Percentiles rank a stretch among this genome's conserved stretches.
These are phyloP conservation scores for Pluvialis apricaria DNA, from an alignment of 2,113 vertebrate genomes.

Conservation along the genomic window DNA sequence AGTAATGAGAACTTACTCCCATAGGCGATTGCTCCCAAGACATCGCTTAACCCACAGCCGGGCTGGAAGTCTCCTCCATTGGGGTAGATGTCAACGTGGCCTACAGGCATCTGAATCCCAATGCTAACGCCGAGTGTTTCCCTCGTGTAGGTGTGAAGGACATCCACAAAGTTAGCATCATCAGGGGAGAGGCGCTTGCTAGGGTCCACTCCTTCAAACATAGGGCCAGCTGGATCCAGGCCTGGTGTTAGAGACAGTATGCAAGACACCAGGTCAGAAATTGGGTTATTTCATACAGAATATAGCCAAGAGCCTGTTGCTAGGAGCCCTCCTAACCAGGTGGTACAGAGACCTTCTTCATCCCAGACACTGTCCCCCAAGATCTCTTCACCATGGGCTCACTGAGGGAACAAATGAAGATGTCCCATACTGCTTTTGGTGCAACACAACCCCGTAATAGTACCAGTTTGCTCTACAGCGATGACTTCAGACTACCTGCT, in stretches of 20 bases:
- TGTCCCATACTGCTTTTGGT: accelerated
- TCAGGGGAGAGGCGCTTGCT: conserved; percentile 88
- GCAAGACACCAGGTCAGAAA: background rate
- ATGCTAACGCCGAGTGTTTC: conserved; percentile 92
- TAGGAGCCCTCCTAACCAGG: background rate
- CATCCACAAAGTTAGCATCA: conserved; percentile 93
- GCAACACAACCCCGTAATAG: accelerated
- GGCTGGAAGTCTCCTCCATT: conserved; percentile 94
- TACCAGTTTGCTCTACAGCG: background rate
- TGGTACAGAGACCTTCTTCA: background rate
- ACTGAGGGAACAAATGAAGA: background rate
- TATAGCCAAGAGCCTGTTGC: background rate
- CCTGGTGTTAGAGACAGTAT: conserved; percentile 65
- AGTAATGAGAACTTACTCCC: conserved; percentile 81
- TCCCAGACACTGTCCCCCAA: background rate
- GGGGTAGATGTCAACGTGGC: conserved; percentile 94
- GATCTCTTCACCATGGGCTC: background rate
- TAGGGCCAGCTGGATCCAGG: conserved; percentile 93
- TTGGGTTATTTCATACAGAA: background rate
- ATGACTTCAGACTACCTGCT: background rate
- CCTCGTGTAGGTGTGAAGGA: conserved; percentile 91
- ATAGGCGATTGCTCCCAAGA: conserved; percentile 80
- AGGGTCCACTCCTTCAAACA: conserved; percentile 89
- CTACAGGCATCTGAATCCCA: conserved; percentile 93
- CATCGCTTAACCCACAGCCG: conserved; percentile 83